These are phyloP conservation scores for Petrocephalus zakoni DNA, from an alignment of 2,113 vertebrate genomes.

Conservation along the genomic window DNA sequence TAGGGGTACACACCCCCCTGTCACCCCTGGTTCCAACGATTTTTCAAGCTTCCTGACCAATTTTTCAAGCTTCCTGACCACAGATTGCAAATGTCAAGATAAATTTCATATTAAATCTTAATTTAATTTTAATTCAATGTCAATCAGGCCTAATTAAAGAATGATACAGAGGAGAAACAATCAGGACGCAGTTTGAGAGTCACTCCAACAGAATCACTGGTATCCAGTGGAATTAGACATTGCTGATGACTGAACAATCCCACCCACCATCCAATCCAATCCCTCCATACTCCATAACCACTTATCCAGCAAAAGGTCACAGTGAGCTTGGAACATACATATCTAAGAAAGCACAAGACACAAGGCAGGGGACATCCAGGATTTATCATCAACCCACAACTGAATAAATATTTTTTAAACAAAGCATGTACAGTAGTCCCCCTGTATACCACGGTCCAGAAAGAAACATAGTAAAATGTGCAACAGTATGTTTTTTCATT, in stretches of 20 bases:
- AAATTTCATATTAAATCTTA: background rate
- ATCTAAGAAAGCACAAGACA: background rate
- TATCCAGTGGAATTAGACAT: background rate
- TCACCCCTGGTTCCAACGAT: background rate
- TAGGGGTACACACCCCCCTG: background rate
- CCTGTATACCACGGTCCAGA: background rate
- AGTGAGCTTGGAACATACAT: background rate
- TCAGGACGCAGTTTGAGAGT: background rate
- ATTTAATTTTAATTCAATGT: background rate
- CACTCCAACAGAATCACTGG: background rate
- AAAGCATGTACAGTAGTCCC: background rate
- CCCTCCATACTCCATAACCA: background rate
- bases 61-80: background rate
- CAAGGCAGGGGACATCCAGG: background rate
- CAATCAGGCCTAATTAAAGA: background rate
- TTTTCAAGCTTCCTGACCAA: too few species aligned
- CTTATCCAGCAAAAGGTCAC: background rate
- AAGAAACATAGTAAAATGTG: background rate
- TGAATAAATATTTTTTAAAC: background rate
- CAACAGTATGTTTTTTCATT: background rate
- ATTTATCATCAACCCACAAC: background rate
- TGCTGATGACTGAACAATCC: background rate
- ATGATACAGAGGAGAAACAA: background rate
- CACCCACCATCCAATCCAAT: background rate
- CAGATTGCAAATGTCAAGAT: background rate